A percentile compares a stretch with the other conserved stretches of the same genome.
These are phyloP conservation scores for Lamellibrachia satsuma DNA, from an alignment of 2,888 invertebrate species.

Conservation along the genomic window DNA sequence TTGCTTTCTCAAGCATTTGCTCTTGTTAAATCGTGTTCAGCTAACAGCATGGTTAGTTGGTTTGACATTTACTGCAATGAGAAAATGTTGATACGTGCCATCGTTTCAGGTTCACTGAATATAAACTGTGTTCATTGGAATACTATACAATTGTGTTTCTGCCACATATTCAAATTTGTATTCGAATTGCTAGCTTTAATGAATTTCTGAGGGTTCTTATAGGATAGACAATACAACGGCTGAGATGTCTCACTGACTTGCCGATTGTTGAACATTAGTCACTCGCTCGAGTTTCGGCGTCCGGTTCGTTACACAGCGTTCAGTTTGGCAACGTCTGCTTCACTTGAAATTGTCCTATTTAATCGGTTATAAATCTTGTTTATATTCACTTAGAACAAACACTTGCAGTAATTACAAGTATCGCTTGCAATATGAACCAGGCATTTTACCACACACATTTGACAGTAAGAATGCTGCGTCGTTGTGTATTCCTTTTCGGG, in stretches of 20 bases:
- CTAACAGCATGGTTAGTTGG: background rate
- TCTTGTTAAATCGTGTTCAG: background rate
- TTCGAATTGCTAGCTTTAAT: background rate
- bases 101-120: background rate
- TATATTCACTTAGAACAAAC: background rate
- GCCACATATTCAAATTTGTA: background rate
- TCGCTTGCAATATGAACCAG: too few relatives aligned
- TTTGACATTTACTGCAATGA: background rate
- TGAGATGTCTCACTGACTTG: background rate
- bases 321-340: background rate
- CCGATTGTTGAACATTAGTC: background rate
- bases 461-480: too few relatives aligned
- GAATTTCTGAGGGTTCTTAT: background rate
- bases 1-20: background rate
- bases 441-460: too few relatives aligned
- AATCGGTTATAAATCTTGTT: background rate
- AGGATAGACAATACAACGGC: background rate
- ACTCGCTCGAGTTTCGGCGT: background rate
- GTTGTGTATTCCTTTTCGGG: too few relatives aligned
- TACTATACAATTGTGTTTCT: background rate
- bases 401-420: background rate
- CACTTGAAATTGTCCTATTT: background rate
- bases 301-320: background rate
- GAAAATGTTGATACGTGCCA: background rate
- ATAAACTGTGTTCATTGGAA: background rate